A percentile compares a stretch with the other conserved stretches of the same genome.
Conservation (phyloP, 2,113 vertebrate genomes). For the Herpetotheres cachinnans region DNA sequence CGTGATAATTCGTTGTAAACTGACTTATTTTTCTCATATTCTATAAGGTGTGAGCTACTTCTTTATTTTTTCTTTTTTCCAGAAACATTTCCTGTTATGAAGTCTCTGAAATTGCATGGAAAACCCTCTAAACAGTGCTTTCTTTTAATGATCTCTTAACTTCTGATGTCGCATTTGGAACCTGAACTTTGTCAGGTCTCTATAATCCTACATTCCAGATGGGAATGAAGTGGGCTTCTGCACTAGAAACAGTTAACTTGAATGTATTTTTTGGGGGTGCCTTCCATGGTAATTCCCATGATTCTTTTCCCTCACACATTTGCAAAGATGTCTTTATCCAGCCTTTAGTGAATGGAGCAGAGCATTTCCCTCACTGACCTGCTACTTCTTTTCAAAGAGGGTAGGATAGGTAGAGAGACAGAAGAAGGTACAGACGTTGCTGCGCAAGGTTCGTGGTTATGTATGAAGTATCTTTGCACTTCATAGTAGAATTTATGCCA, state of each 20-base stretch:
- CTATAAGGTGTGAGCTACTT: neutral
- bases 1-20: neutral
- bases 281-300: neutral
- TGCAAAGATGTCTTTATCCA: neutral
- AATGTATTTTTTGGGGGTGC: neutral
- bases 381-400: neutral
- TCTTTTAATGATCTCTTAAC: neutral
- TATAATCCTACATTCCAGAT: neutral
- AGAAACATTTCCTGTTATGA: neutral
- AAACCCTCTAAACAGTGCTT: neutral
- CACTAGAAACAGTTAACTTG: neutral
- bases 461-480: neutral
- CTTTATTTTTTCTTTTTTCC: neutral
- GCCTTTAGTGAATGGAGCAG: neutral
- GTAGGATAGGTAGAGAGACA: neutral
- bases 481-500: neutral
- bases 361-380: neutral
- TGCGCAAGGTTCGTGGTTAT: neutral
- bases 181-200: neutral
- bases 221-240: neutral
- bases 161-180: neutral
- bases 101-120: neutral
- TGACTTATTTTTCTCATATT: neutral
- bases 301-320: neutral
- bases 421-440: neutral